Evolutionary conservation across 2,888 invertebrate genomes (phyloP), one percentile per base, ranked within the genome.

Genomic region (Colletes collaris): DNA sequence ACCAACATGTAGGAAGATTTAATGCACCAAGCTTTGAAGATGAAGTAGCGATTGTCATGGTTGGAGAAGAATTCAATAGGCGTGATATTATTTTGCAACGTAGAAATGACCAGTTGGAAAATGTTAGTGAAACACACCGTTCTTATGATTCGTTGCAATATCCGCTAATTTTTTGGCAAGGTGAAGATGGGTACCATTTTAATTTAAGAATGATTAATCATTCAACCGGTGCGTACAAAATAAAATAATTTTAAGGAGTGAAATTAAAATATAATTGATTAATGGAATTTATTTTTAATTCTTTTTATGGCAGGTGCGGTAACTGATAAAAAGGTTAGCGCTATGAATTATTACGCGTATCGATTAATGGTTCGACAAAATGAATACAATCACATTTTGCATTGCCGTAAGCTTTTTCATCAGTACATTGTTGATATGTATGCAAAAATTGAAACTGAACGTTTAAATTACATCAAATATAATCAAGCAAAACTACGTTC

Each of bases 111-210:
- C 27, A 50, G 35, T 7, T 90, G 55, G 5, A 50, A 11, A 13
- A 50, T 4, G 13, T 60, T 13, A 11, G 19, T 16, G 90, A 91
- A 84, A 90, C 88, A 55, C 91, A 92, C 71, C 79, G 88, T 11
- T 86, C 84, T 59, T 92, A 92, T 80, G 92, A 93, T 84, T 89
- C 93, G 3, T 85, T 93, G 62, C 90, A 92, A 81, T 93, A 93
- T 83, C 90, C 90, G 0, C 19, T 93, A 0, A 81, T 91, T 37
- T 92, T 91, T 74, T 16, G 0, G 16, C 16, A 16, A 16, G 16
- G 16, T 16, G 16, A 16, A 16, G 16, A 16, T 16, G 16, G 0
- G 16, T 16, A 16, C 16, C 16, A 16, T 16, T 16, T 16, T 16
- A 16, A 16, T 16, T 16, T 16, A 16, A 16, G 16, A 16, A 16